Evolutionary conservation across 2,113 vertebrate genomes (phyloP), one percentile per base, ranked within the genome.

Genomic region (Mormyrus lacerda): DNA sequence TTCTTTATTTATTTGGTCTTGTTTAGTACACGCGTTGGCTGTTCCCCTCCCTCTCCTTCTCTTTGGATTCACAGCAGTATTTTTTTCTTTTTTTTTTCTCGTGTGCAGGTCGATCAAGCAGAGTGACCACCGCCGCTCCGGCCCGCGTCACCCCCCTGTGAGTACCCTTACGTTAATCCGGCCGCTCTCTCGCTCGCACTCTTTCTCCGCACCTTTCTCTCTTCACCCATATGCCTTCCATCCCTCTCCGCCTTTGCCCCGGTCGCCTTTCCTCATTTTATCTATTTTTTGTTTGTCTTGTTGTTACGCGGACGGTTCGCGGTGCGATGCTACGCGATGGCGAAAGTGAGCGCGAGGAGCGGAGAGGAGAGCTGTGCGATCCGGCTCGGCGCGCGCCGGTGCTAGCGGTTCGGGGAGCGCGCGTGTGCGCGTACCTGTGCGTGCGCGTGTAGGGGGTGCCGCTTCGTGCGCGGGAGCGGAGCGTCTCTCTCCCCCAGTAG

Each of bases 161-260:
- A 93, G 92, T 93, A 93, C 91, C 91, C 73, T 92, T 58, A 90
- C 91, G 91, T 69, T 93, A 92, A 92, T 92, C 89, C 90, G 86
- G 27, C 89, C 89, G 88, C 89, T 90, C 88, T 86, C 44, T 86
- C 51, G 11, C 58, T 53, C 47, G 24, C n/a, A 24, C 69, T 50
- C 88, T 53, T 47, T 11, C 88, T 24, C 65, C 48, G 45, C 50
- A 45, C 50, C 85, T 53, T 35, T 39, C 31, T 48, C 47, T 48
- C n/a, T 50, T 13, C 15, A 4, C 13, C 69, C 83, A 47, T 48
- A 3, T 51, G 45, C 31, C 45, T 79, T 7, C 76, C 35, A 47
- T 35, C 48, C 35, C 82, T 50, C 55, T 65, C 3, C 35, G 27
- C 27, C 19, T 87, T 85, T 21, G 4, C 31, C 51, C 51, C 27